These are phyloP conservation scores for Rhinichthys klamathensis DNA, from an alignment of 2,113 vertebrate species.

Conservation along the genomic window DNA sequence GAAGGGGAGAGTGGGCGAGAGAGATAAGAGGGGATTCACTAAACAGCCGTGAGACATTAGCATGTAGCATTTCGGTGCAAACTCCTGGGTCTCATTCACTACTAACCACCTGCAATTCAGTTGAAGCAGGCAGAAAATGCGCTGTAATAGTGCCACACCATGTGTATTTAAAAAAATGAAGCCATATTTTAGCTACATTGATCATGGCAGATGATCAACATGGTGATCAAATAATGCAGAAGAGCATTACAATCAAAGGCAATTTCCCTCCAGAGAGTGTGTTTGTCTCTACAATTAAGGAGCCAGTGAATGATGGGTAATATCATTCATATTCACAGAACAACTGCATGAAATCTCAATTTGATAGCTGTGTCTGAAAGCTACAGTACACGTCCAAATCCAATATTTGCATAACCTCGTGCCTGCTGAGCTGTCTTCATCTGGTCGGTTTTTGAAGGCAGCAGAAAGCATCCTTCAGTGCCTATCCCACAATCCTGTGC, in stretches of 20 bases:
- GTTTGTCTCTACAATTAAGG: conserved; percentile 53
- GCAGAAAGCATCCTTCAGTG: background rate
- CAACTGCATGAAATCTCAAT: conserved; percentile 61
- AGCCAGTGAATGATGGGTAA: conserved; percentile 69
- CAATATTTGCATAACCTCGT: background rate
- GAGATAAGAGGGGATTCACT: conserved; percentile 23
- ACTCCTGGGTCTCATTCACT: background rate
- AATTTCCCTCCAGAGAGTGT: conserved; percentile 11
- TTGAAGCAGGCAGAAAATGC: background rate
- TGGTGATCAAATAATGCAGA: background rate
- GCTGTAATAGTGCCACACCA: background rate
- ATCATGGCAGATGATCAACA: background rate
- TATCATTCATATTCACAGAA: conserved; percentile 68
- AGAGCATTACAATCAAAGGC: background rate
- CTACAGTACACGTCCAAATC: background rate
- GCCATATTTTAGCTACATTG: background rate
- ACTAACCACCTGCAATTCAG: background rate
- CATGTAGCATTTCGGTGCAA: background rate
- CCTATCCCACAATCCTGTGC: background rate
- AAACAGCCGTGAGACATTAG: background rate
- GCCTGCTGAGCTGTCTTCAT: background rate
- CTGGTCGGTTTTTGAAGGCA: background rate
- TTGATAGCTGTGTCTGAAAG: background rate
- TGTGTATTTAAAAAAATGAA: background rate
- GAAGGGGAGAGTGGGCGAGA: background rate